Evolutionary conservation across 2,888 invertebrate genomes (phyloP).

Genomic region (Polia nebulosa): DNA sequence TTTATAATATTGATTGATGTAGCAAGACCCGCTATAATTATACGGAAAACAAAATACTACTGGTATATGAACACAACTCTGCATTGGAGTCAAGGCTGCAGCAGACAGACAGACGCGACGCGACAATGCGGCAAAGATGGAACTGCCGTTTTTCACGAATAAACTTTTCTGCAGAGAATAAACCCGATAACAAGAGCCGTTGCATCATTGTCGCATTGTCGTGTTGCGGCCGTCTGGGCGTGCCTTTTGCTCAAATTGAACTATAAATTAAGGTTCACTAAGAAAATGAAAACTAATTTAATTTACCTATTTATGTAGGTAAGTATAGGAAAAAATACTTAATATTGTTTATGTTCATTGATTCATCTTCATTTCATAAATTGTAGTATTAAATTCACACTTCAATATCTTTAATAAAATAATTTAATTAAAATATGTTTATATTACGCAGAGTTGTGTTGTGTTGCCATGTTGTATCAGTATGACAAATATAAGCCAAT

Average conservation of each 20-base stretch:
- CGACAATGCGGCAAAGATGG: neutral
- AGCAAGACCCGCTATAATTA: conserved; percentile 29
- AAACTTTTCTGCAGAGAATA: no score
- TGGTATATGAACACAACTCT: conserved; percentile 49
- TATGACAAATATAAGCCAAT: conserved; percentile 67
- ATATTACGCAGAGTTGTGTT: conserved; percentile 53
- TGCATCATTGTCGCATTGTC: no score
- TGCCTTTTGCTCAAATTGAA: conserved; percentile 12
- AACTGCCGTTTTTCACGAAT: neutral
- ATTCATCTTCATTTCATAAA: conserved; percentile 48
- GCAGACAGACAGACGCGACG: neutral
- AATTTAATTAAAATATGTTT: neutral
- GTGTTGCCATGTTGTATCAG: conserved; percentile 24
- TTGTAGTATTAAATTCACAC: conserved; percentile 28
- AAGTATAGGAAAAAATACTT: conserved; percentile 26
- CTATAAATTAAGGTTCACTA: neutral
- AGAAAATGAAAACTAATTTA: conserved; percentile 10
- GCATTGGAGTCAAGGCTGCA: conserved; percentile 3
- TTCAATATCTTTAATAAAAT: conserved; percentile 2
- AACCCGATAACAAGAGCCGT: no score
- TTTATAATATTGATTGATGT: conserved; percentile 33
- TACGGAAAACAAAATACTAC: conserved; percentile 28
- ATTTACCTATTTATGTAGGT: conserved; percentile 39
- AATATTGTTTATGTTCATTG: conserved; percentile 34
- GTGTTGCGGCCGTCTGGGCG: no score